Evolutionary conservation across 2,113 vertebrate genomes (phyloP).

Genomic region (Pteronura brasiliensis): DNA sequence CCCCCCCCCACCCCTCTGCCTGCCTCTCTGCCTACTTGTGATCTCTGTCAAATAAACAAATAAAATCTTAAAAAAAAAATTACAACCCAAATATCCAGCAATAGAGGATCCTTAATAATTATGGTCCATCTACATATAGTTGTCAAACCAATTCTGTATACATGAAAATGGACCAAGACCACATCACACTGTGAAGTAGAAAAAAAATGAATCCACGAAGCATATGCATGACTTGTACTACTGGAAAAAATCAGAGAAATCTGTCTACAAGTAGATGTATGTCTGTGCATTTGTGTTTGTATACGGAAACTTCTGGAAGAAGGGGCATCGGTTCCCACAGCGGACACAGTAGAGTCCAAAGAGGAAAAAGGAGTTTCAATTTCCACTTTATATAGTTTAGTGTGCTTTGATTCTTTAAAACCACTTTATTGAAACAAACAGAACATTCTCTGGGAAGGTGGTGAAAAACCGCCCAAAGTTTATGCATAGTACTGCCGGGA

Average conservation of each 20-base stretch:
- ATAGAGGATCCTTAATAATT: constrained; percentile 24
- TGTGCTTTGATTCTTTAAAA: background rate
- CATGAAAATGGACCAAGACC: background rate
- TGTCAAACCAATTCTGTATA: background rate
- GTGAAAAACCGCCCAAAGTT: background rate
- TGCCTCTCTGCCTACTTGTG: too few species aligned
- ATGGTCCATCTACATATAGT: background rate
- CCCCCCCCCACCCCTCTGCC: too few species aligned
- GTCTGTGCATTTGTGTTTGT: background rate
- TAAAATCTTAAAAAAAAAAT: background rate
- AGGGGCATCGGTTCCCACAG: background rate
- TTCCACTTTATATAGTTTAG: background rate
- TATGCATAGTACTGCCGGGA: background rate
- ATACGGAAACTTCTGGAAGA: background rate
- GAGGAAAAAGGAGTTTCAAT: background rate
- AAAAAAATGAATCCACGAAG: background rate
- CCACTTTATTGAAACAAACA: background rate
- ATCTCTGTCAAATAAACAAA: too few species aligned
- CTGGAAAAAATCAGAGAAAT: background rate
- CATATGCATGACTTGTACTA: background rate
- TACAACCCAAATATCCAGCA: constrained; percentile 11
- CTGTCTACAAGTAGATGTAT: background rate
- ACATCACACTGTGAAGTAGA: background rate
- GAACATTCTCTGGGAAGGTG: background rate
- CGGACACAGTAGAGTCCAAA: background rate